Conservation (phyloP, 2,797 vertebrate genomes). For the Cyprinodon diabolis region DNA sequence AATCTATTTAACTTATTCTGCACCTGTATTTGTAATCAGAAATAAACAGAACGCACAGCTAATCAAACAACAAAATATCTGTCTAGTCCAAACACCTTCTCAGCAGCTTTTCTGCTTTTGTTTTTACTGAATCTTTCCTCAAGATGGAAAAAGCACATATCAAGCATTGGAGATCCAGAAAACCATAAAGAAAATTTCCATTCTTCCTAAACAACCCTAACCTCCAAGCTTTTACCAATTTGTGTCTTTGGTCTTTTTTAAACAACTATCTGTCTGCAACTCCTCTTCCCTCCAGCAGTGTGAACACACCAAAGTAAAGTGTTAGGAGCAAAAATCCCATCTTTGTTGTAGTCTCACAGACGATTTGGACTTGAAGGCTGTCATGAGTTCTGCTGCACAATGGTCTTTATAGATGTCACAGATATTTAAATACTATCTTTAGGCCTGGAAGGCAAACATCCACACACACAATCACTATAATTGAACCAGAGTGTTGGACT, state of each 20-base stretch:
- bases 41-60: slow-evolving; percentile 13
- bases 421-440: slow-evolving; percentile 68
- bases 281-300: slow-evolving; percentile 20
- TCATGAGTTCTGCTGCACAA: slow-evolving; percentile 55
- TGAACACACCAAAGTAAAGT: slow-evolving; percentile 45
- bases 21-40: slow-evolving; percentile 16
- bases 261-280: slow-evolving; percentile 35
- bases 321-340: slow-evolving; percentile 52
- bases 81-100: background rate
- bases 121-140: slow-evolving; percentile 4
- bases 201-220: slow-evolving; percentile 12
- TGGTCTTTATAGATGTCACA: slow-evolving; percentile 66
- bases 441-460: slow-evolving; percentile 49
- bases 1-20: slow-evolving; percentile 9
- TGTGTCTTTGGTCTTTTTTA: slow-evolving; percentile 30
- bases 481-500: slow-evolving; percentile 44
- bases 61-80: slow-evolving; percentile 27
- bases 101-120: background rate
- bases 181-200: slow-evolving; percentile 17
- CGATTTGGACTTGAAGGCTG: slow-evolving; percentile 50
- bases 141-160: background rate
- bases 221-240: slow-evolving; percentile 52
- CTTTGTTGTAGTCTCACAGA: slow-evolving; percentile 43
- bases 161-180: background rate
- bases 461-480: slow-evolving; percentile 51